phyloP scores from a whole-genome alignment of 2,888 invertebrate species.

The Chrysotoxum bicinctum region DNA sequence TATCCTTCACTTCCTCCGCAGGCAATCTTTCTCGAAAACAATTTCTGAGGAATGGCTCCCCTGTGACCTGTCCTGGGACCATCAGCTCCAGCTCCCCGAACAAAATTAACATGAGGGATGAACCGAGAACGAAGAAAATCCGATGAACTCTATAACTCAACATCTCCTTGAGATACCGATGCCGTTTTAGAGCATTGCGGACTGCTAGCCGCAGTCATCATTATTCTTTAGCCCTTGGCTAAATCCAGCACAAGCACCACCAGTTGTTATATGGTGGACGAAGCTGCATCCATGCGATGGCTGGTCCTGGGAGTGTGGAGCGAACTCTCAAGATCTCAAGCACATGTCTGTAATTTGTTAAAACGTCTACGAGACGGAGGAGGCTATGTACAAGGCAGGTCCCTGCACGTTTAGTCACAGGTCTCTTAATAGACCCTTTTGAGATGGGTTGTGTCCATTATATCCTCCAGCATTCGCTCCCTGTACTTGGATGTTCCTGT shows the following conservation, averaged over 20 bases:
- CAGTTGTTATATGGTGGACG: neutral
- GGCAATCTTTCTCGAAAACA: conserved; percentile 53
- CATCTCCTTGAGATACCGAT: conserved; percentile 23
- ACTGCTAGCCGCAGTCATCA: conserved; percentile 56
- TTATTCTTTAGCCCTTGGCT: conserved; percentile 52
- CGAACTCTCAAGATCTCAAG: conserved; percentile 63
- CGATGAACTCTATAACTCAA: conserved; percentile 61
- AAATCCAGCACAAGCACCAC: neutral
- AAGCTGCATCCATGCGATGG: neutral
- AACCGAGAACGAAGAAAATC: conserved; percentile 33
- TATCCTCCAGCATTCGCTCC: neutral
- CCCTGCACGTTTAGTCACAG: conserved; percentile 68
- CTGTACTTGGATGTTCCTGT: neutral
- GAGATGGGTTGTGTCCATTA: conserved; percentile 26
- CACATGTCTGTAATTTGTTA: conserved; percentile 71
- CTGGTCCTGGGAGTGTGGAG: neutral
- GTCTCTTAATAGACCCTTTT: conserved; percentile 70
- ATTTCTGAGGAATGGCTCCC: conserved; percentile 63
- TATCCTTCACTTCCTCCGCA: neutral
- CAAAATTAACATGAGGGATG: conserved; percentile 58
- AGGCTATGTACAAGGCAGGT: conserved; percentile 36
- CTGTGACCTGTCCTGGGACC: conserved; percentile 37
- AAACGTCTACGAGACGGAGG: conserved; percentile 31
- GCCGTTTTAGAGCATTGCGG: conserved; percentile 33
- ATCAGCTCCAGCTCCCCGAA: conserved; percentile 26